Conservation (phyloP, 2,888 invertebrate genomes). For the Xanthia icteritia region DNA sequence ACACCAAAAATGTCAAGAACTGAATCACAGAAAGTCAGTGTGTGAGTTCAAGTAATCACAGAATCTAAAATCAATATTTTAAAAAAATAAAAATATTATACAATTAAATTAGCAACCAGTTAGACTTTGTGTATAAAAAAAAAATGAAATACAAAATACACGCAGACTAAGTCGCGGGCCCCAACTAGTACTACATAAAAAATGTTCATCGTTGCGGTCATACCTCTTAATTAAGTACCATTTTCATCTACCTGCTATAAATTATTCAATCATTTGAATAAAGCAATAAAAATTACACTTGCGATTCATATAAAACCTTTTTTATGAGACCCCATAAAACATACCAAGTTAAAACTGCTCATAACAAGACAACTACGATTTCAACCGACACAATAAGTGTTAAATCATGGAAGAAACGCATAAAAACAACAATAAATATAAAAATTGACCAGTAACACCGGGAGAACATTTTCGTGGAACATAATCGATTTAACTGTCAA, state of each 20-base stretch:
- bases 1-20: too few species aligned
- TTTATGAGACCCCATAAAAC: not conserved
- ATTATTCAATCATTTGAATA: not conserved
- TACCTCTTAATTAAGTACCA: not conserved
- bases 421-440: conserved; percentile 17
- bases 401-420: not conserved
- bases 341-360: not conserved
- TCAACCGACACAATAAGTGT: not conserved
- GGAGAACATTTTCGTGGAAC: conserved; percentile 5
- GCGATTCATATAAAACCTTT: not conserved
- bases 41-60: too few species aligned
- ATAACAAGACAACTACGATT: not conserved
- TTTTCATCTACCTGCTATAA: too few species aligned
- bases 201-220: not conserved
- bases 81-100: too few species aligned
- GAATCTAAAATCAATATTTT: too few species aligned
- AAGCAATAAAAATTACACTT: not conserved
- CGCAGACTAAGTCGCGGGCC: too few species aligned
- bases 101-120: too few species aligned
- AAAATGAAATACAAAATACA: too few species aligned
- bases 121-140: too few species aligned
- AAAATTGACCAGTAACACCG: conserved; percentile 33
- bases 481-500: not conserved
- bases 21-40: too few species aligned
- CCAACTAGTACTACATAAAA: too few species aligned